A percentile compares a stretch with the other conserved stretches of the same genome.
Conservation (phyloP, 2,888 invertebrate species). For the Drosophila greeni region DNA sequence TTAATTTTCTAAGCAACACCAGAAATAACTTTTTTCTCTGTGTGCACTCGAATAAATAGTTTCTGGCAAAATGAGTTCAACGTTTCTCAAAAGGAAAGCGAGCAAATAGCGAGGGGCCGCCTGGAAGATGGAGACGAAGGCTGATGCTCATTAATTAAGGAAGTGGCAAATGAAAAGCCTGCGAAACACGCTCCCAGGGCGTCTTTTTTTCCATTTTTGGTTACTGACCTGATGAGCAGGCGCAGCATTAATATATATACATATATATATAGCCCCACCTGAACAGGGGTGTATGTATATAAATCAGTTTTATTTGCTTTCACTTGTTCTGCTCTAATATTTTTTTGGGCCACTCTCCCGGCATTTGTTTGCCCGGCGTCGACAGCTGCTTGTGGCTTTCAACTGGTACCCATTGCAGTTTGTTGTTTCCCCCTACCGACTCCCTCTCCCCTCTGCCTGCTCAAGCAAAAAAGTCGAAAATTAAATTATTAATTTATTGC, state of each 20-base stretch:
- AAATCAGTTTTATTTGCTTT: constrained; percentile 74
- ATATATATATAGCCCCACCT: constrained; percentile 9
- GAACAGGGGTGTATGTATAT: constrained; percentile 39
- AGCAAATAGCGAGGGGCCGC: constrained; percentile 61
- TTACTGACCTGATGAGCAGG: constrained; percentile 36
- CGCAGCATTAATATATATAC: constrained; percentile 13
- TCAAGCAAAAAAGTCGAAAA: constrained; percentile 73
- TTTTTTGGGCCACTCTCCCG: constrained; percentile 55
- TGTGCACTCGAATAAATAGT: constrained; percentile 66
- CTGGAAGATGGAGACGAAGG: constrained; percentile 29
- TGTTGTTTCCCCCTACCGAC: constrained; percentile 24
- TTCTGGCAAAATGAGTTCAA: constrained; percentile 65
- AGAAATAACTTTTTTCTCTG: neutral
- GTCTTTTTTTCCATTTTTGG: constrained; percentile 32
- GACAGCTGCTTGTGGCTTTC: constrained; percentile 43
- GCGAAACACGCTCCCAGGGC: constrained; percentile 61
- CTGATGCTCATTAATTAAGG: constrained; percentile 71
- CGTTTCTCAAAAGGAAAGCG: constrained; percentile 68
- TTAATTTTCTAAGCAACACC: neutral
- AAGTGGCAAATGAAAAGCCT: constrained; percentile 73
- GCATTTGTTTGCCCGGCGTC: constrained; percentile 47
- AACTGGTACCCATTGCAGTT: constrained; percentile 48
- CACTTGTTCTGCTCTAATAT: constrained; percentile 66
- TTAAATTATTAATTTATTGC: constrained; percentile 76
- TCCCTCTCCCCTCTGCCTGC: neutral